Base-by-base conservation (phyloP, 2,113 vertebrate genomes). In the Pachycephala philippinensis region DNA sequence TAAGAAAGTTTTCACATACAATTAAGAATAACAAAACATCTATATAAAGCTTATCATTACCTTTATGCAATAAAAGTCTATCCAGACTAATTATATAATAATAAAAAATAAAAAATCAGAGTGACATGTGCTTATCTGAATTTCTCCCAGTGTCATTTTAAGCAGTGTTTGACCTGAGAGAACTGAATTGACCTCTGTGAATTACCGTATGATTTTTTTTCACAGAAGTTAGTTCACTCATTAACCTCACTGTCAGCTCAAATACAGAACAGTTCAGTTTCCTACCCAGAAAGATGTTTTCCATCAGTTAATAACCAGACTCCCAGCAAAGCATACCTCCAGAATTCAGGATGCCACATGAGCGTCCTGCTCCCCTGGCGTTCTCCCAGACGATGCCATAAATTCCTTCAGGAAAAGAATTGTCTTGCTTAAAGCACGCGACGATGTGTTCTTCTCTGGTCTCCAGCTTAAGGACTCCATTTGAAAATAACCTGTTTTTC, bases 321-420 rank as follows among this genome's bases (percentile, higher is more conserved):
- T 91, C 33, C 35, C 39, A 68, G 15, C 9, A 85, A 4, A 65
- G 1, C 83, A 20, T 95, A 97, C 96, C 94, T 95, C 2, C 14
- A 79, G 8, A 23, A 33, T 61, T 10, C 45, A 30, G 4, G 6
- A 0, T 14, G 39, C 21, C 85, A 70, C 95, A 93, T 0, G 37
- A 37, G 0, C 9, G 1, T 88, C 76, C 94, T 7, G 3, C 0
- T 86, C 15, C 66, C 1, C 0, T 0, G 1, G 0, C 1, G 33
- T 47, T 77, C 7, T 14, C 0, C 83, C 35, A 92, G 19, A 24
- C 0, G 1, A 97, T 28, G 47, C 12, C 54, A 80, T 59, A 94
- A 77, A 33, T 1, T 69, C 52, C 83, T 59, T 77, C 8, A 56
- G 1, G 9, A 33, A 0, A 8, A 8, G 2, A 7, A 40, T 45